Conservation (phyloP, 1,140 invertebrate species). For the Contarinia nasturtii region DNA sequence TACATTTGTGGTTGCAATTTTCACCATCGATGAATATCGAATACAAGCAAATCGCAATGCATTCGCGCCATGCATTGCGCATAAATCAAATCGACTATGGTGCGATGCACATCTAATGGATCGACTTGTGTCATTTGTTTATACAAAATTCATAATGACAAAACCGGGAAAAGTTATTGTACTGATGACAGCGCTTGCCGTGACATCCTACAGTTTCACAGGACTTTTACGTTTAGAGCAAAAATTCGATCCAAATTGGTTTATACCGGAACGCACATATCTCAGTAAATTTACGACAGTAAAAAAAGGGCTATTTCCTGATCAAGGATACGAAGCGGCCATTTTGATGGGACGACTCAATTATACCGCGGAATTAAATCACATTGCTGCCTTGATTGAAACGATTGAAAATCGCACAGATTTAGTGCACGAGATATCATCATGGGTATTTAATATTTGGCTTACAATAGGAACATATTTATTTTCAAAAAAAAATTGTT, state of each 20-base stretch:
- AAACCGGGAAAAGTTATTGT: conserved; percentile 25
- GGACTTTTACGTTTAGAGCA: conserved; percentile 42
- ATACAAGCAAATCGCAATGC: conserved; percentile 42
- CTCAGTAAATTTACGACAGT: conserved; percentile 37
- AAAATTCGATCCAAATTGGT: conserved; percentile 61
- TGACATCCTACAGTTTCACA: conserved; percentile 36
- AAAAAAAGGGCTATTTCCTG: conserved; percentile 36
- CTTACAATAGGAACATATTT: no score
- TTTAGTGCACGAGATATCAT: background rate
- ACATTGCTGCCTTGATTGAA: background rate
- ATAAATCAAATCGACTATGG: conserved; percentile 14
- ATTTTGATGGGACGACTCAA: background rate
- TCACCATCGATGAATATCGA: conserved; percentile 46
- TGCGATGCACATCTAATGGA: conserved; percentile 1
- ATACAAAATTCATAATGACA: conserved; percentile 18
- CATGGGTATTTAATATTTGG: no score
- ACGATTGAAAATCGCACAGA: background rate
- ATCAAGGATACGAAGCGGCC: conserved; percentile 12
- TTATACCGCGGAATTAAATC: background rate
- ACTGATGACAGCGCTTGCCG: conserved; percentile 32
- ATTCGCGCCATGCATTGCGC: conserved; percentile 41
- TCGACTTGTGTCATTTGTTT: background rate
- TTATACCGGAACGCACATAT: conserved; percentile 49
- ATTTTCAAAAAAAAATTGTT: no score
- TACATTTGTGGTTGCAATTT: conserved; percentile 59